Conservation (phyloP, 2,113 vertebrate genomes). For the Odobenus rosmarus region DNA sequence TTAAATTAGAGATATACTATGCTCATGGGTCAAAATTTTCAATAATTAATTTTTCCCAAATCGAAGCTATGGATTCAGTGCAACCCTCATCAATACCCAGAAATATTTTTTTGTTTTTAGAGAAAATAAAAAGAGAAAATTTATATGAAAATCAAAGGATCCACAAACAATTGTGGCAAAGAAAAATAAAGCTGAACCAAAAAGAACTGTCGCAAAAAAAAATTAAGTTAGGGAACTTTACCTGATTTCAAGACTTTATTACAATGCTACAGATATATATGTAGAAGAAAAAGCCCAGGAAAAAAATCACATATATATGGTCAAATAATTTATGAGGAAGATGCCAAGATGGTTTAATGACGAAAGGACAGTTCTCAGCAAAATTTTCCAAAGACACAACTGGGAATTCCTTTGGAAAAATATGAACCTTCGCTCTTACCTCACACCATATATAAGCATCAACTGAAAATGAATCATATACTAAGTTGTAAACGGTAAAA, state of each 20-base stretch:
- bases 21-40: too few relatives aligned
- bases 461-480: neutral
- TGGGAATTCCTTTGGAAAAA: neutral
- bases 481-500: conserved; percentile 22
- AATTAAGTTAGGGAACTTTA: neutral
- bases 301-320: neutral
- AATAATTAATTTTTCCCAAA: too few relatives aligned
- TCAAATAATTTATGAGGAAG: conserved; percentile 2
- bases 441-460: neutral
- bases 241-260: neutral
- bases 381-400: neutral
- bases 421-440: neutral
- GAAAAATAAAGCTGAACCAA: too few relatives aligned
- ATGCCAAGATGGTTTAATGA: neutral
- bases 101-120: too few relatives aligned
- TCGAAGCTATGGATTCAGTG: too few relatives aligned
- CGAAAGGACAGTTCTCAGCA: neutral
- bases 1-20: neutral
- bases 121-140: too few relatives aligned
- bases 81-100: too few relatives aligned
- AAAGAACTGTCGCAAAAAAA: too few relatives aligned
- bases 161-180: too few relatives aligned
- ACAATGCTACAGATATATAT: neutral
- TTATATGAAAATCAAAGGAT: too few relatives aligned
- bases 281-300: neutral